These are phyloP conservation scores for Physocephala rufipes DNA, from an alignment of 2,888 invertebrate species.

Conservation along the genomic window DNA sequence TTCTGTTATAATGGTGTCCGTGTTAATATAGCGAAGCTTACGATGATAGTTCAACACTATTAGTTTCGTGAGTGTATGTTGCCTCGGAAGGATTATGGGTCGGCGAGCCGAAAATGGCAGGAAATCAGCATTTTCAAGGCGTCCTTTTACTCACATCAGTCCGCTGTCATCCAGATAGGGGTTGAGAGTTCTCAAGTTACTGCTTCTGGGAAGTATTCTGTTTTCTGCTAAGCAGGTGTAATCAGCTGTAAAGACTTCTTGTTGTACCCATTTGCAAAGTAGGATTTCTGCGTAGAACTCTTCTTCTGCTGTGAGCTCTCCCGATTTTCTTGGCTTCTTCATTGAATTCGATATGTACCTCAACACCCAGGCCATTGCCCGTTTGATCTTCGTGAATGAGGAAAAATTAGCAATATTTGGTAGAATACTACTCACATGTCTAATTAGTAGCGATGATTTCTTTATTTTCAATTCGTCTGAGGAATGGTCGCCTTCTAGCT, in stretches of 20 bases:
- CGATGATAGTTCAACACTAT: neutral
- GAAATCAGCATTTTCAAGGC: neutral
- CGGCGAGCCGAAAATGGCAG: neutral
- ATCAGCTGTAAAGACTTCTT: neutral
- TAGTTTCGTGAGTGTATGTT: neutral
- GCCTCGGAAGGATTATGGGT: constrained; percentile 3
- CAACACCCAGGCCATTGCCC: neutral
- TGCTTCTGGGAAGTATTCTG: neutral
- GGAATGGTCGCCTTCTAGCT: too few species aligned
- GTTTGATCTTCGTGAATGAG: neutral
- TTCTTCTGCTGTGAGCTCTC: neutral
- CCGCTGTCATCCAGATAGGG: constrained; percentile 1
- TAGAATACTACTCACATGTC: neutral
- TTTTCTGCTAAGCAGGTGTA: neutral
- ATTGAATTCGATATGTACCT: neutral
- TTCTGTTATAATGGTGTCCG: neutral
- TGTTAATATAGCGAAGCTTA: neutral
- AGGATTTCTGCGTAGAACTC: neutral
- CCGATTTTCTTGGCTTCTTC: neutral
- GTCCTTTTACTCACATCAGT: neutral
- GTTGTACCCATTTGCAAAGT: neutral
- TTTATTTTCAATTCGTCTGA: too few species aligned
- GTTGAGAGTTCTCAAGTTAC: neutral
- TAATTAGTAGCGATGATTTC: too few species aligned
- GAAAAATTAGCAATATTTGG: neutral